Conservation (phyloP, 30 jellyfish, hydroid and myxozoan species). For the Nemopilema nomurai region DNA sequence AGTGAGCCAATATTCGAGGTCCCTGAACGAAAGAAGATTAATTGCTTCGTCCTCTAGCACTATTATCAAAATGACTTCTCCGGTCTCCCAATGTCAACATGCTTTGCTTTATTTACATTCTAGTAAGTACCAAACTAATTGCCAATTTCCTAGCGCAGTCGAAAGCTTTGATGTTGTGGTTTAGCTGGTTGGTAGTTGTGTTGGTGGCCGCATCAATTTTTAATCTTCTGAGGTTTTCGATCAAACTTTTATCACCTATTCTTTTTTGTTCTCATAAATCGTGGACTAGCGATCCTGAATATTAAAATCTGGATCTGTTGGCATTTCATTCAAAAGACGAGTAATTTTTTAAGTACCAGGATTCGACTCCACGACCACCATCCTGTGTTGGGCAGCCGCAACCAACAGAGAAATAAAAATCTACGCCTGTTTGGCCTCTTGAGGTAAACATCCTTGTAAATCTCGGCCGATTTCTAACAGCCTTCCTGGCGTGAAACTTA, state of each 20-base stretch:
- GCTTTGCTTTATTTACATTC: background rate
- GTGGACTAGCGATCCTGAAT: background rate
- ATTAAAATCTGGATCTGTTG: background rate
- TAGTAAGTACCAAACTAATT: background rate
- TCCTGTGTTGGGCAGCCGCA: background rate
- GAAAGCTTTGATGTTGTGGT: background rate
- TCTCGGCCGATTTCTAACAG: no score
- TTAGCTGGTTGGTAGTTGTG: background rate
- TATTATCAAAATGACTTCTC: background rate
- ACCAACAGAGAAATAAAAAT: background rate
- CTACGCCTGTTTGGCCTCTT: no score
- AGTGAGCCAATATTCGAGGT: no score
- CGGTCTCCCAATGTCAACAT: background rate
- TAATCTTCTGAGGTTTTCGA: background rate
- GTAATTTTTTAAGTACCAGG: no score
- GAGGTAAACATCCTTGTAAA: no score
- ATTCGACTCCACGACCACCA: background rate
- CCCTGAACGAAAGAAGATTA: background rate
- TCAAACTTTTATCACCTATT: background rate
- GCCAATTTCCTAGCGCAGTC: background rate
- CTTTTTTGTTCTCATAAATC: background rate
- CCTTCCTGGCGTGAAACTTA: no score
- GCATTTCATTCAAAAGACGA: background rate
- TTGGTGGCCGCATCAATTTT: slow-evolving; percentile 26
- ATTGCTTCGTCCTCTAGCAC: background rate